These are phyloP conservation scores for Trichoplax adhaerens DNA, from an alignment of 37 sponge, comb jelly and placozoan species.

Conservation along the genomic window DNA sequence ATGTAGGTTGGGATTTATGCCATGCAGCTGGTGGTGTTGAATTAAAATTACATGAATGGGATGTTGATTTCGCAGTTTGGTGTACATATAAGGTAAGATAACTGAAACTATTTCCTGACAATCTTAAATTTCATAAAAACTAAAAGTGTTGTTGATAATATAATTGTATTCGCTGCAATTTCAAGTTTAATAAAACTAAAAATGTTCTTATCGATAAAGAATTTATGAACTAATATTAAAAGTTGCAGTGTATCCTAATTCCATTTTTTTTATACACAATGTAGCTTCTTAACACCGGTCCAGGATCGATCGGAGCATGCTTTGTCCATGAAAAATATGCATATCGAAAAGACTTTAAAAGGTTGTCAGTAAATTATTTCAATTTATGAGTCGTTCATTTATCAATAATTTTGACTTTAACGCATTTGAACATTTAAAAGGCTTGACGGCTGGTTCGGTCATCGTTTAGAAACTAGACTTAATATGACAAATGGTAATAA, in stretches of 20 bases:
- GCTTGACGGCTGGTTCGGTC: slow-evolving; percentile 79
- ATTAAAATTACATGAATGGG: slow-evolving; percentile 80
- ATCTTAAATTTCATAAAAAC: too few species aligned
- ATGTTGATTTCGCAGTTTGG: slow-evolving; percentile 83
- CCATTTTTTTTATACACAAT: not conserved
- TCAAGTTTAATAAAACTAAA: too few species aligned
- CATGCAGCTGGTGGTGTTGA: slow-evolving; percentile 91
- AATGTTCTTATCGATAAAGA: not conserved
- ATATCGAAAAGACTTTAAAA: slow-evolving; percentile 25
- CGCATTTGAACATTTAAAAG: not conserved
- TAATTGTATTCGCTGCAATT: too few species aligned
- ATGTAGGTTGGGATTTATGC: slow-evolving; percentile 79
- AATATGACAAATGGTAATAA: slow-evolving; percentile 26
- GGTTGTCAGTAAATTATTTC: slow-evolving; percentile 1
- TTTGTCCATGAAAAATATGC: slow-evolving; percentile 85
- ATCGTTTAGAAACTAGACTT: slow-evolving; percentile 52
- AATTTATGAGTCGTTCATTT: not conserved
- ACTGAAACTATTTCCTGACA: too few species aligned
- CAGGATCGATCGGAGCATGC: slow-evolving; percentile 65
- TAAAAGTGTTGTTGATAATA: too few species aligned
- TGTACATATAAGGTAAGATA: slow-evolving; percentile 61
- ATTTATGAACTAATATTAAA: not conserved
- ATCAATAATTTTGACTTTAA: too few species aligned
- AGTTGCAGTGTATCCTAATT: not conserved
- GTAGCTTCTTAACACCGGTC: slow-evolving; percentile 51